Conservation (phyloP, 2,888 invertebrate species). For the Caenorhabditis sp. region DNA sequence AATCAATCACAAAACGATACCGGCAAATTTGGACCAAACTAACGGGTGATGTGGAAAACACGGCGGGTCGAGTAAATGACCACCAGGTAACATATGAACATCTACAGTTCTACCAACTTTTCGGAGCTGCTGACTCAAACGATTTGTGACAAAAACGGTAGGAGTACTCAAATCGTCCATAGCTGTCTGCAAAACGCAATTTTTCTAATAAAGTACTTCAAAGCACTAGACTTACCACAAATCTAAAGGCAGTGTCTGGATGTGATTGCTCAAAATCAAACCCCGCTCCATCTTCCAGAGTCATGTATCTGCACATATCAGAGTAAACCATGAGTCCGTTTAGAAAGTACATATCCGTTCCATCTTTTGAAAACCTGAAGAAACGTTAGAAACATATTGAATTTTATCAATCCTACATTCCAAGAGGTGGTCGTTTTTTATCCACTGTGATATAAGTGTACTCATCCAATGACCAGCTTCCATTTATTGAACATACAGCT, state of each 20-base stretch:
- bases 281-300: conserved; percentile 23
- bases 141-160: conserved; percentile 16
- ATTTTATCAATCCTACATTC: conserved; percentile 11
- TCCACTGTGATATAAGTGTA: conserved; percentile 22
- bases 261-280: conserved; percentile 29
- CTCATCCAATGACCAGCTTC: conserved; percentile 43
- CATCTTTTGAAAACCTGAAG: conserved; percentile 18
- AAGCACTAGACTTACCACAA: conserved; percentile 33
- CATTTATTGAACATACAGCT: conserved; percentile 56
- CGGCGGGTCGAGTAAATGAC: conserved; percentile 57
- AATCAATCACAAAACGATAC: conserved; percentile 13
- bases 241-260: conserved; percentile 39
- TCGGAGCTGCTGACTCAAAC: conserved; percentile 1
- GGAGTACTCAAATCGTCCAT: conserved; percentile 58
- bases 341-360: conserved; percentile 20
- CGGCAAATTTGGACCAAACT: conserved; percentile 44
- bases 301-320: conserved; percentile 19
- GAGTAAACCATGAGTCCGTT: conserved; percentile 42
- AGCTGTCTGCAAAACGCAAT: conserved; percentile 34
- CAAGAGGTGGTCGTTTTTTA: conserved; percentile 25
- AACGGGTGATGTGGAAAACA: conserved; percentile 56
- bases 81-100: conserved; percentile 44
- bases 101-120: conserved; percentile 33
- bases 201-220: background rate
- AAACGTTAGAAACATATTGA: background rate